Evolutionary conservation across 2,888 invertebrate species (phyloP), one percentile per base, ranked within the genome.

Genomic region (Ischnura elegans): DNA sequence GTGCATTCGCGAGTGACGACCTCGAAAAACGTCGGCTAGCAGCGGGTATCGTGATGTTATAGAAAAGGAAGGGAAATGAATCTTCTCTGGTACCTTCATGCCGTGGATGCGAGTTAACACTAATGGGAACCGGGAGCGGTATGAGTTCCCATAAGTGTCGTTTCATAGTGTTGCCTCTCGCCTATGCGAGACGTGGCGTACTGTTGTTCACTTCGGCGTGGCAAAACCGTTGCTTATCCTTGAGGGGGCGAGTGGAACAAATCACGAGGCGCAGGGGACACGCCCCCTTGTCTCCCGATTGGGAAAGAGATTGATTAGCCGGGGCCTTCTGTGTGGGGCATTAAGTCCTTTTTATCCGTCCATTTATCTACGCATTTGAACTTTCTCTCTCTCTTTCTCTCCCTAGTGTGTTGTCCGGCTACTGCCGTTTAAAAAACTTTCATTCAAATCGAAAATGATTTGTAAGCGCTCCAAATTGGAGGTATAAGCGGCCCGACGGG

Each of bases 201-300:
- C 25, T 25, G 61, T 61, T 61, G 61, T 25, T 61, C 61, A 21
- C 61, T 25, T 2, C n/a, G 61, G 61, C 61, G 61, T 61, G 61
- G 61, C 25, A 61, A 61, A 61, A 61, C 61, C 61, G 61, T 61
- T 61, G 61, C 61, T 61, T 61, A 61, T 61, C 61, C 61, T 61
- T 61, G 61, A 61, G 21, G 16, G 47, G 61, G 25, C 2, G 61
- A 25, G 61, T 21, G 3, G 61, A 61, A 61, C 25, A 21, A 61
- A 61, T 61, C 61, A 61, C 61, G 61, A 19, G 61, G 21, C 6
- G 25, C 61, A 16, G 19, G n/a, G 61, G 61, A 61, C 21, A 61
- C 61, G 61, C 61, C 61, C 61, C 61, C 61, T 61, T 61, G 61
- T 61, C 21, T 61, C 61, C 61, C 61, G 6, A 6, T 25, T 25